phyloP scores from a whole-genome alignment of 2,888 invertebrate genomes.

The Belgica antarctica region DNA sequence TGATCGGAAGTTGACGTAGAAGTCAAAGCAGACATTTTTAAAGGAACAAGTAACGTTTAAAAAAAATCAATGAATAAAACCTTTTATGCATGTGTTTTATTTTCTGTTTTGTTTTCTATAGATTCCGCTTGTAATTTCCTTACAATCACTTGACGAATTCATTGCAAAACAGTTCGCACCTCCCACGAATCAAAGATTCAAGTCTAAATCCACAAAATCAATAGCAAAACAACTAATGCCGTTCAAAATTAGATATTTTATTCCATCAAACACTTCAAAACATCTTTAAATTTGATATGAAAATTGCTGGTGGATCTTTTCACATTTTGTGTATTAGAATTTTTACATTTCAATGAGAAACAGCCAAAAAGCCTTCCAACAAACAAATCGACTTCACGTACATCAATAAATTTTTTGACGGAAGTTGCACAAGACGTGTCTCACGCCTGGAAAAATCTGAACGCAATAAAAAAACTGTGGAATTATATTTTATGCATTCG shows the following conservation, averaged over 20 bases:
- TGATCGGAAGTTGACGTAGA: no score
- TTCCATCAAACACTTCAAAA: conserved; percentile 14
- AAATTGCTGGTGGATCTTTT: neutral
- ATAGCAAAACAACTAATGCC: neutral
- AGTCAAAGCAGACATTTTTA: no score
- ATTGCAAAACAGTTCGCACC: no score
- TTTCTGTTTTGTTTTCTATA: no score
- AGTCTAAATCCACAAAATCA: conserved; percentile 16
- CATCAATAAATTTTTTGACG: conserved; percentile 27
- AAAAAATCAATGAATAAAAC: no score
- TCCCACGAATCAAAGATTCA: no score
- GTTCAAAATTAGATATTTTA: neutral
- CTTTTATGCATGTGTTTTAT: no score
- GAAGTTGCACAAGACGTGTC: conserved; percentile 29
- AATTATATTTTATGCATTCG: conserved; percentile 4
- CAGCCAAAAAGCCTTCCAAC: neutral
- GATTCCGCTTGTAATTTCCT: no score
- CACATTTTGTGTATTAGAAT: neutral
- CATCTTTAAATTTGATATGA: conserved; percentile 14
- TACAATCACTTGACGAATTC: no score
- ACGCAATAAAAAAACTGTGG: neutral
- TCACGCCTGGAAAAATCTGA: neutral
- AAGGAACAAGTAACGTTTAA: no score
- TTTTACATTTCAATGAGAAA: conserved; percentile 9
- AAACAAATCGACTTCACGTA: neutral